Evolutionary conservation across 2,797 vertebrate species (phyloP).

Genomic region (Alauda arvensis): DNA sequence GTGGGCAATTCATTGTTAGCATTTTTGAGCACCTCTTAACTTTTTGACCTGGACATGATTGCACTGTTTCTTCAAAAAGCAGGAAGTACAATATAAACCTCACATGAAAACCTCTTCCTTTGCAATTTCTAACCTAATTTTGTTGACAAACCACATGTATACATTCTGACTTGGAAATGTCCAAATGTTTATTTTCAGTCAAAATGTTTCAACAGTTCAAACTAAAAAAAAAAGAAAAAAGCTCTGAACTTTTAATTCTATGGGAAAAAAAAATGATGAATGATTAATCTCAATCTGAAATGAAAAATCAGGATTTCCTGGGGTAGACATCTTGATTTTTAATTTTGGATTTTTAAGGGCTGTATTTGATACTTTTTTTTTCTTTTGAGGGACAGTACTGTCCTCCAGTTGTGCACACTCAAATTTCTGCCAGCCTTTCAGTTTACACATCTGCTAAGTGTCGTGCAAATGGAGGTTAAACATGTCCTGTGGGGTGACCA

Average conservation of each 20-base stretch:
- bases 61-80: conserved; percentile 24
- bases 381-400: background rate
- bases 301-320: background rate
- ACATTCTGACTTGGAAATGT: conserved; percentile 28
- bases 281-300: background rate
- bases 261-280: background rate
- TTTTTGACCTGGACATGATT: background rate
- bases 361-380: background rate
- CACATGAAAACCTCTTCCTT: conserved; percentile 40
- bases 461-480: background rate
- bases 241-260: background rate
- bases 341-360: background rate
- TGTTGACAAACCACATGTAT: conserved; percentile 49
- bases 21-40: conserved; percentile 40
- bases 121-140: conserved; percentile 25
- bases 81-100: conserved; percentile 52
- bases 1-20: background rate
- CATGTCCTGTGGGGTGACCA: background rate
- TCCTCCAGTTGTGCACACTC: background rate
- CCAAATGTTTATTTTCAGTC: conserved; percentile 46
- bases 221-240: background rate
- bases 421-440: background rate
- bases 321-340: background rate
- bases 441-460: background rate
- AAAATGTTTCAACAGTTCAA: conserved; percentile 26